Conservation (phyloP, 2,797 vertebrate genomes). For the Zenarchopterus dispar region DNA sequence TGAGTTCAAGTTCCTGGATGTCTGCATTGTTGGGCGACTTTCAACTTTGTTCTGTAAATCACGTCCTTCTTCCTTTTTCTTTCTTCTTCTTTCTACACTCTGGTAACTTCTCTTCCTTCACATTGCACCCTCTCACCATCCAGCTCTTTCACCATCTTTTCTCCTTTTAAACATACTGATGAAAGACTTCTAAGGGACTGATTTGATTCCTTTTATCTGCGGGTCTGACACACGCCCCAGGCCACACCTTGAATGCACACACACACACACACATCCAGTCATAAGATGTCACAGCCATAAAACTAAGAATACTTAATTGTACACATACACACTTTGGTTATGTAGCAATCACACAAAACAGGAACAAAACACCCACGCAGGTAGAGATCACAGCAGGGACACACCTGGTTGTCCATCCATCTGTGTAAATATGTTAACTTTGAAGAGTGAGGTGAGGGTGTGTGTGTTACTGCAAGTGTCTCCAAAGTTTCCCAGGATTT, state of each 20-base stretch:
- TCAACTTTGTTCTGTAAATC: constrained; percentile 25
- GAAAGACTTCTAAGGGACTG: constrained; percentile 39
- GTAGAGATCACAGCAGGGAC: constrained; percentile 13
- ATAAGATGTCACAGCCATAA: not conserved
- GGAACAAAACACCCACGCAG: constrained; percentile 1
- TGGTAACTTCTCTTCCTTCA: constrained; percentile 59
- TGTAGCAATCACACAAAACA: not conserved
- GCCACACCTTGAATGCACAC: constrained; percentile 23
- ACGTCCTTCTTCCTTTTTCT: constrained; percentile 25
- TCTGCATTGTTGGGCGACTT: constrained; percentile 57
- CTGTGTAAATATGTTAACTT: constrained; percentile 52
- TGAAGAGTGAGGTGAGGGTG: constrained; percentile 10
- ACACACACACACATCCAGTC: not conserved
- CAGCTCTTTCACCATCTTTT: constrained; percentile 11
- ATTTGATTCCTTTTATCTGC: constrained; percentile 44
- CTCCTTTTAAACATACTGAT: constrained; percentile 13
- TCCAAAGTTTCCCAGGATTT: not conserved
- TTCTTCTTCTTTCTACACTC: constrained; percentile 42
- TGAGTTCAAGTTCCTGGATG: constrained; percentile 54
- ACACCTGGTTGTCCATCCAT: constrained; percentile 23
- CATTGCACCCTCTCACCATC: constrained; percentile 30
- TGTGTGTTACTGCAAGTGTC: constrained; percentile 3
- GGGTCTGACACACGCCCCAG: constrained; percentile 6
- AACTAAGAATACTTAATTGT: not conserved
- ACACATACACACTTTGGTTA: not conserved